Base-by-base conservation (phyloP, 1,140 invertebrate genomes). In the Cecropterus lyciades region DNA sequence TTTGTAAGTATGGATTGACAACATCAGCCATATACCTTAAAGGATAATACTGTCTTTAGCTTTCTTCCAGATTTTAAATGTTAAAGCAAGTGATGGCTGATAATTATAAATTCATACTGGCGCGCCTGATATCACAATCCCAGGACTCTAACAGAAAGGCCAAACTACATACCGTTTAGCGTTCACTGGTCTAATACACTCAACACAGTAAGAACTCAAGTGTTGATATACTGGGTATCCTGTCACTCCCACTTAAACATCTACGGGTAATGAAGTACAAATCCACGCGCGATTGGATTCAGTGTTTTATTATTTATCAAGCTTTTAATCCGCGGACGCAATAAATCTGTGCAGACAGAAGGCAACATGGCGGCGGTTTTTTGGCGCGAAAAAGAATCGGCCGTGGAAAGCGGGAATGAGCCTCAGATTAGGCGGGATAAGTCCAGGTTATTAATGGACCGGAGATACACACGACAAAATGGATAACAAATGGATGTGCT, bases 331-430 rank as follows among this genome's bases (percentile, higher is more conserved):
- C 85, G 74, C 69, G 65, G 70, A 70, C 67, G 77, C 75, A 70
- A 90, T 89, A 91, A 91, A 91, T 91, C 86, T 85, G 73, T 70
- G 80, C 71, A 75, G 81, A 84, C 77, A 80, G 76, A 59, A 76
- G 62, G 67, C 77, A 82, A 79, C 76, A 79, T 84, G 76, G 78
- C 76, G 77, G 78, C 70, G 72, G 71, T 81, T 86, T 83, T 87
- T 87, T 82, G 73, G 80, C 85, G 85, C 79, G 84, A 80, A 87
- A 88, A 89, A 91, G 83, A 88, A 86, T 88, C 82, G 83, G 67
- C 77, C 86, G 88, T 82, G 87, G 85, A 91, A 89, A 89, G 88
- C 84, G 82, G 87, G 82, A 91, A 91, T 88, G 88, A 91, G 84
- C 74, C 79, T 70, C 80, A 89, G 88, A 91, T 91, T 91, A 91